Percentiles rank a stretch among this genome's conserved stretches.
These are phyloP conservation scores for Nycticebus coucang DNA, from an alignment of 2,113 vertebrate species.

Conservation along the genomic window DNA sequence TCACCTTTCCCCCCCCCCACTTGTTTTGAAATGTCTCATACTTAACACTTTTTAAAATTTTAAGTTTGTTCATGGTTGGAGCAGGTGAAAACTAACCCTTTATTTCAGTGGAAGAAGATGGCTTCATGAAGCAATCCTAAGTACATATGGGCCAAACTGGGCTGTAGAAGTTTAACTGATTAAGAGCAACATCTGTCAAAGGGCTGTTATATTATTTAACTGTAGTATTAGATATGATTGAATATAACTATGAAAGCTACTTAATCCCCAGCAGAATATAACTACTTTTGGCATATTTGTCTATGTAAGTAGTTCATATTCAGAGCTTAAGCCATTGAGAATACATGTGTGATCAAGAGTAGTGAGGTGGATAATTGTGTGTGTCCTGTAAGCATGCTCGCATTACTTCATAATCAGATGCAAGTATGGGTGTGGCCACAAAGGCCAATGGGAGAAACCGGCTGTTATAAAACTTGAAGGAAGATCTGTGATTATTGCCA, in stretches of 20 bases:
- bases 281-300: neutral
- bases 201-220: neutral
- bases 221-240: neutral
- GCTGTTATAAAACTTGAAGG: neutral
- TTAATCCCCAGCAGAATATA: neutral
- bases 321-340: neutral
- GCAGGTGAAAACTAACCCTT: constrained; percentile 46
- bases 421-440: neutral
- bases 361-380: neutral
- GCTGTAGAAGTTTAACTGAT: neutral
- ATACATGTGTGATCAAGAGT: neutral
- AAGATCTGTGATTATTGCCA: neutral
- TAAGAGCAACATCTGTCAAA: neutral
- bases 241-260: neutral
- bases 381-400: neutral
- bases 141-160: neutral
- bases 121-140: neutral
- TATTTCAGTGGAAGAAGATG: constrained; percentile 60
- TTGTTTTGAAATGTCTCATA: constrained; percentile 7
- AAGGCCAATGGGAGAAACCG: neutral
- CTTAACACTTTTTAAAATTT: constrained; percentile 20
- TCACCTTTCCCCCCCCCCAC: neutral
- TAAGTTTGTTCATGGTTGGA: neutral
- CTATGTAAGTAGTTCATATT: neutral
- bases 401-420: constrained; percentile 61